These are phyloP conservation scores for Philantomba maxwellii DNA, from an alignment of 2,113 vertebrate species.

Conservation along the genomic window DNA sequence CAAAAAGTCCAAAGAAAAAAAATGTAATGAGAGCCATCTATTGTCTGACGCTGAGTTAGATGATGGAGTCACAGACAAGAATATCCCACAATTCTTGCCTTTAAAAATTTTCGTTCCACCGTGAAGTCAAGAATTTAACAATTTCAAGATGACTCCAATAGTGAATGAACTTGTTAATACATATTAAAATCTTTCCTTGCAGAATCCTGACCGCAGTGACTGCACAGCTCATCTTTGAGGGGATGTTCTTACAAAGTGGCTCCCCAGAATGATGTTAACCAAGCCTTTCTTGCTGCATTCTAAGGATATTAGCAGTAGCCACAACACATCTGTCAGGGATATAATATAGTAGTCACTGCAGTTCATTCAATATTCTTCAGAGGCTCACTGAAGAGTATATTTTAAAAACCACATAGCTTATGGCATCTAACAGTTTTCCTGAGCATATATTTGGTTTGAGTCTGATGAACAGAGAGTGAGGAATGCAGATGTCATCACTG, in stretches of 20 bases:
- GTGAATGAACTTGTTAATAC: background rate
- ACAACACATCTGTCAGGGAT: background rate
- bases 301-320: background rate
- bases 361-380: background rate
- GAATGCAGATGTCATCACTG: background rate
- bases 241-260: background rate
- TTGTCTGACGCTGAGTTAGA: background rate
- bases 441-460: background rate
- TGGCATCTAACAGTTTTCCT: background rate
- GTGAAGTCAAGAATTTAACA: background rate
- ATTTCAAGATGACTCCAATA: background rate
- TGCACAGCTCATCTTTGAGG: background rate
- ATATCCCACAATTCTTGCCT: background rate
- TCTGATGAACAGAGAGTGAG: background rate
- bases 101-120: background rate
- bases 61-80: background rate
- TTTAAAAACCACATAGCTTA: background rate
- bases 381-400: background rate
- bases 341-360: background rate
- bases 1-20: background rate
- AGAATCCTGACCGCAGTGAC: background rate
- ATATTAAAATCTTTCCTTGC: background rate
- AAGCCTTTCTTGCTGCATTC: background rate
- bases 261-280: background rate
- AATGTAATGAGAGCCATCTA: background rate